Percentiles rank a stretch among this genome's conserved stretches.
These are phyloP conservation scores for Cossypha heuglini DNA, from an alignment of 2,797 vertebrate genomes.

Conservation along the genomic window DNA sequence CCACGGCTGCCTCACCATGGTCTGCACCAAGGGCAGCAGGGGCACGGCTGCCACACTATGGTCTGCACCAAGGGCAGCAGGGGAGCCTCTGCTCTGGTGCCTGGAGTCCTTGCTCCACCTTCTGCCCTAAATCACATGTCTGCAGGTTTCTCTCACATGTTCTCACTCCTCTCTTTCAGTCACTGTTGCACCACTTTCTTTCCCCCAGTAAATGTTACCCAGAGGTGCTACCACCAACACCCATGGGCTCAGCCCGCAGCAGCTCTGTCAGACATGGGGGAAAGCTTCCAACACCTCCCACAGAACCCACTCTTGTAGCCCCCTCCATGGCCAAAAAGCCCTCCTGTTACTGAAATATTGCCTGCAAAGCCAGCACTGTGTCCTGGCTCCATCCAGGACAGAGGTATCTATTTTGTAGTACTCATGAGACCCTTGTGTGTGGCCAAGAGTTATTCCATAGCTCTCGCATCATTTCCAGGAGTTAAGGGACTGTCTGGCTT, in stretches of 20 bases:
- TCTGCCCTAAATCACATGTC: neutral
- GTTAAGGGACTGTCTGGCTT: neutral
- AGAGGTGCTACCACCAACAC: neutral
- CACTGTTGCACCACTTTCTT: neutral
- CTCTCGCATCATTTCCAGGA: neutral
- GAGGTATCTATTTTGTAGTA: neutral
- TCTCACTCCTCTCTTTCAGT: neutral
- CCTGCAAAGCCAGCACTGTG: rapidly evolving
- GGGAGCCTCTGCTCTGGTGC: neutral
- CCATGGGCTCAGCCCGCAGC: neutral
- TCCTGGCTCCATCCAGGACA: neutral
- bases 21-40: no score
- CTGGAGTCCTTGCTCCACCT: neutral
- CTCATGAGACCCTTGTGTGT: neutral
- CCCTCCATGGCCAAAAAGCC: neutral
- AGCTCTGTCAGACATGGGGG: neutral
- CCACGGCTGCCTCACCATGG: no score
- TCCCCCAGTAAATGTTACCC: no score
- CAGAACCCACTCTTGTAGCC: neutral
- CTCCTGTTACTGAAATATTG: neutral
- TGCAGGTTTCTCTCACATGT: neutral
- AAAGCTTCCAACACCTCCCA: neutral
- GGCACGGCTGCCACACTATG: no score
- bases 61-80: no score
- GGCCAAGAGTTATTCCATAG: neutral